Base-by-base conservation (phyloP, 2,113 vertebrate genomes). In the Zosterops hypoxanthus region DNA sequence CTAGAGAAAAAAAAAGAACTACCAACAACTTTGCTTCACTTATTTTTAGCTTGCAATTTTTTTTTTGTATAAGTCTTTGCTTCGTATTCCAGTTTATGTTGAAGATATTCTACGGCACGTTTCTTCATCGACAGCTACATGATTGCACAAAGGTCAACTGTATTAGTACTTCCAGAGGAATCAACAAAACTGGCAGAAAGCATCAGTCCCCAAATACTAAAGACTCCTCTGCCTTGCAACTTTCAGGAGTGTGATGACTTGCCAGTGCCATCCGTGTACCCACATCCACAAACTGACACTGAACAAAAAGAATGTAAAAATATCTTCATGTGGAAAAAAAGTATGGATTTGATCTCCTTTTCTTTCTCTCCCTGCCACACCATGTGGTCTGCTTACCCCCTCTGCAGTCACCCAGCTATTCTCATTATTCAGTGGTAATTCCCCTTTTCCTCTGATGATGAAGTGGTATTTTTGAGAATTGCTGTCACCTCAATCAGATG, bases 181-280 rank as follows among this genome's bases (percentile, higher is more conserved):
- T 50, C 34, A 79, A 72, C 18, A 66, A 47, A 83, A 52, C 24
- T 25, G 42, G 46, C 2, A 0, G 70, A 46, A 82, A 80, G 31
- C 7, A 15, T 7, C 39, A 59, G 33, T 44, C 31, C 59, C 56
- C 53, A 76, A 93, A 88, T 16, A 36, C 28, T 71, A 26, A 92
- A 77, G 9, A 22, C 57, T 73, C 36, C 61, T 83, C 71, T 53
- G 72, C 53, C 71, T 81, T 47, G 21, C 55, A 53, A 56, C 78
- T 72, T 90, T 16, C n/a, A 82, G 60, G 18, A 84, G 39, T 1
- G 1, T 5, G 6, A 17, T 25, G 55, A 88, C 60, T 71, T 36
- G 42, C 41, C 64, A 64, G 64, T 69, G 44, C 29, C 0, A 0
- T 10, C 34, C 0, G 0, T 4, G 26, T 28, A 88, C 15, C 36